Conservation (phyloP, 2,797 vertebrate species). For the Balearica regulorum region DNA sequence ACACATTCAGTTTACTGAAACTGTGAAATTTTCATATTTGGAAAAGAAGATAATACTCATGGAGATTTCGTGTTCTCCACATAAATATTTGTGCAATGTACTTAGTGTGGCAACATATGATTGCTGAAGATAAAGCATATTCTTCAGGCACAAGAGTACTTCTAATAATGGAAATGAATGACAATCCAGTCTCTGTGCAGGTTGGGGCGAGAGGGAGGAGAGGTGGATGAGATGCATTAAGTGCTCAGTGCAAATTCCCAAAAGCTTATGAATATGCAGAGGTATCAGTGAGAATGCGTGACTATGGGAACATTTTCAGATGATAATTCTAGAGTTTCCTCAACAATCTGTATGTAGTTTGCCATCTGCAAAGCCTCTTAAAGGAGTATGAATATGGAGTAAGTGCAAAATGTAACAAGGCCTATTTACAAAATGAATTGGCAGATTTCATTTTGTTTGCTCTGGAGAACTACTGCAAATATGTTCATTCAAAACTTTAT, state of each 20-base stretch:
- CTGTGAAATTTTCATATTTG: background rate
- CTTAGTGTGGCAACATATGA: background rate
- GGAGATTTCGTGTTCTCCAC: background rate
- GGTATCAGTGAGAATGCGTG: background rate
- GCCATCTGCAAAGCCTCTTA: slow-evolving; percentile 60
- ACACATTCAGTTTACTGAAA: background rate
- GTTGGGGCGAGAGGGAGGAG: background rate
- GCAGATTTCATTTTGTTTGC: slow-evolving; percentile 46
- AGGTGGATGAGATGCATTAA: background rate
- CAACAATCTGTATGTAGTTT: slow-evolving; percentile 8
- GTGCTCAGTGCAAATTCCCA: background rate
- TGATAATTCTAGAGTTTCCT: slow-evolving; percentile 31
- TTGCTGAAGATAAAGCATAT: background rate
- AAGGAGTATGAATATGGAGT: slow-evolving; percentile 47
- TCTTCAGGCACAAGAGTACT: background rate
- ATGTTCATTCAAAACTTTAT: slow-evolving; percentile 48
- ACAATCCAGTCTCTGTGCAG: background rate
- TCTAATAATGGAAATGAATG: background rate
- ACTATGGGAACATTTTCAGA: background rate
- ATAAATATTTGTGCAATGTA: background rate
- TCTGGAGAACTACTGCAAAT: slow-evolving; percentile 59
- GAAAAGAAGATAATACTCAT: background rate
- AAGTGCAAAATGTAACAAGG: background rate
- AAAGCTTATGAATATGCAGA: slow-evolving; percentile 15
- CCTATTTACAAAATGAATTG: slow-evolving; percentile 66